Conservation (phyloP, 30 jellyfish, hydroid and myxozoan species). For the Turritopsis rubra region DNA sequence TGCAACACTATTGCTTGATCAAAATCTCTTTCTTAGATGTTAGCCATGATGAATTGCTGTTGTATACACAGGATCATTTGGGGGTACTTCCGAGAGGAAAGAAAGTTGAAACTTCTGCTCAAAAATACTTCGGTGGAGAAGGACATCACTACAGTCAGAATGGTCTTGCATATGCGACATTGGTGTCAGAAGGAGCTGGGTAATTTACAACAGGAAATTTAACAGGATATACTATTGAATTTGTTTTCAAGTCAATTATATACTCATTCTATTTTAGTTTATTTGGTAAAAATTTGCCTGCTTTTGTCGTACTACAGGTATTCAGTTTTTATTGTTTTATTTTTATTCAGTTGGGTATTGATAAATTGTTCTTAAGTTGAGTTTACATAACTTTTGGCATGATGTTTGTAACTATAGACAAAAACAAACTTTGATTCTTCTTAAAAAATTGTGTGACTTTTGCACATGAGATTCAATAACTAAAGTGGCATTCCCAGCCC, state of each 20-base stretch:
- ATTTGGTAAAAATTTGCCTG: conserved; percentile 13
- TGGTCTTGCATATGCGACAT: conserved; percentile 44
- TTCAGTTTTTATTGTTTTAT: too few species aligned
- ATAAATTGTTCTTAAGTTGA: too few species aligned
- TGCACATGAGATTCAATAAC: too few species aligned
- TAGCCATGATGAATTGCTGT: conserved; percentile 24
- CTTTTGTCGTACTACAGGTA: conserved; percentile 26
- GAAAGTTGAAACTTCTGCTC: not conserved
- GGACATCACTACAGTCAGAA: conserved; percentile 22
- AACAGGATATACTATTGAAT: not conserved
- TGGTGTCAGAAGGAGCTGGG: conserved; percentile 78
- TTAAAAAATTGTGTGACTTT: too few species aligned
- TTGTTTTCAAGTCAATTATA: too few species aligned
- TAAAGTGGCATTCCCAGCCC: too few species aligned
- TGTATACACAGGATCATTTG: conserved; percentile 24
- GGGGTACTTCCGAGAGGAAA: conserved; percentile 27
- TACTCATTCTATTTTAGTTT: not conserved
- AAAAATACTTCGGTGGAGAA: conserved; percentile 49
- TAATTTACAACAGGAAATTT: not conserved
- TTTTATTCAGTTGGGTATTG: too few species aligned
- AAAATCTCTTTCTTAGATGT: conserved; percentile 19
- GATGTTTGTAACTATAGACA: too few species aligned
- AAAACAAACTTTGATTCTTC: too few species aligned
- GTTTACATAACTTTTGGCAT: too few species aligned
- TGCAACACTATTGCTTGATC: too few species aligned